Percentiles rank a stretch among this genome's conserved stretches.
These are phyloP conservation scores for Pinctada fucata DNA, from an alignment of 2,888 invertebrate genomes.

Conservation along the genomic window DNA sequence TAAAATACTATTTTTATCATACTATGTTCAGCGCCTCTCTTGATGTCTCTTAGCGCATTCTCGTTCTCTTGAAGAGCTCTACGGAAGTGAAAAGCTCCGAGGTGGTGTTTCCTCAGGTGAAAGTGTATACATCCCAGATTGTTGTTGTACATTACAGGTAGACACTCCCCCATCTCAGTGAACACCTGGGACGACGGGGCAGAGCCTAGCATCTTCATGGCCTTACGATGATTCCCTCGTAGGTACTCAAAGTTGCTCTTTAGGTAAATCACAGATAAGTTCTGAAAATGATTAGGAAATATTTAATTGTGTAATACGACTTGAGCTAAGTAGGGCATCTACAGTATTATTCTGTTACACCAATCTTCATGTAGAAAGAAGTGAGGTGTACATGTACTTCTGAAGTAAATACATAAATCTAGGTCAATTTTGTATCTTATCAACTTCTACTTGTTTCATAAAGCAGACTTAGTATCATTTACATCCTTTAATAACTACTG, in stretches of 20 bases:
- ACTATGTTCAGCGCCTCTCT: constrained; percentile 57
- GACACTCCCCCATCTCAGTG: constrained; percentile 81
- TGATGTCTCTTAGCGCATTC: constrained; percentile 66
- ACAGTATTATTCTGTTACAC: no score
- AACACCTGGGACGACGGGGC: constrained; percentile 59
- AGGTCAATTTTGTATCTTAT: no score
- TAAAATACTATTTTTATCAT: constrained; percentile 16
- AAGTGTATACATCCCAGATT: constrained; percentile 90
- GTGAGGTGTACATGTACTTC: no score
- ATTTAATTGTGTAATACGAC: neutral
- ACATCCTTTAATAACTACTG: no score
- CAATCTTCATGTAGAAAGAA: no score
- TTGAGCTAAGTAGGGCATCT: no score
- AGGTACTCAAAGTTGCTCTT: constrained; percentile 83
- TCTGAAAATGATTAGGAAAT: constrained; percentile 55
- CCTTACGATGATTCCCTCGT: constrained; percentile 82
- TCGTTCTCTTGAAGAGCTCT: constrained; percentile 87
- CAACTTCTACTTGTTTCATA: no score
- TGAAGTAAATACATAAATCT: no score
- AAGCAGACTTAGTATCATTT: no score
- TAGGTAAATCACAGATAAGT: constrained; percentile 80
- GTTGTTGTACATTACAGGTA: constrained; percentile 85
- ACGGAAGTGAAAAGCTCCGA: constrained; percentile 88
- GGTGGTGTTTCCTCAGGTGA: constrained; percentile 87
- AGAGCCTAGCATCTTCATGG: constrained; percentile 80